Conservation (phyloP, 2,888 invertebrate genomes). For the Sclerodermus sp. region DNA sequence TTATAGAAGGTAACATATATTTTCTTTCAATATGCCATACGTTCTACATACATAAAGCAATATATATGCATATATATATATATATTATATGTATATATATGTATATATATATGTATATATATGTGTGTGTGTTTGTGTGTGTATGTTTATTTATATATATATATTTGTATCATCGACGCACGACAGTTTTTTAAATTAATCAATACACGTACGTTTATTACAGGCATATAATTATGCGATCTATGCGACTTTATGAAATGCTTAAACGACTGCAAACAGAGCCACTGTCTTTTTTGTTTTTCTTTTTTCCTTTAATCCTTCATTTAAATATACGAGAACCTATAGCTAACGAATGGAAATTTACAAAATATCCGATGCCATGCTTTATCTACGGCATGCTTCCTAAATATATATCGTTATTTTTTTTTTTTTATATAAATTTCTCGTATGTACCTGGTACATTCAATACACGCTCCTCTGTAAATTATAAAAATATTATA, state of each 20-base stretch:
- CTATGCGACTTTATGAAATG: constrained; percentile 34
- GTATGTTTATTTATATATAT: background rate
- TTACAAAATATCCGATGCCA: constrained; percentile 34
- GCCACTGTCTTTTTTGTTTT: constrained; percentile 14
- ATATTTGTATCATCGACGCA: constrained; percentile 29
- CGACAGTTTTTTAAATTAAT: constrained; percentile 36
- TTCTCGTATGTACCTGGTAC: constrained; percentile 1
- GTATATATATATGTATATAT: background rate
- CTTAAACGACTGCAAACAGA: constrained; percentile 11
- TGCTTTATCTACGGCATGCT: constrained; percentile 23
- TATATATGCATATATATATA: constrained; percentile 28
- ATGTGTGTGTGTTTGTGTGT: background rate
- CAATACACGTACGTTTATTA: constrained; percentile 35
- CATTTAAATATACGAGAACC: constrained; percentile 10
- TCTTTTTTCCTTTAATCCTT: constrained; percentile 23
- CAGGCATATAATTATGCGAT: constrained; percentile 24
- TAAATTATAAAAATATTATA: constrained; percentile 35
- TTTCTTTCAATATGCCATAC: constrained; percentile 36
- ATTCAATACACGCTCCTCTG: no score
- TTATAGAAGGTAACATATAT: constrained; percentile 39
- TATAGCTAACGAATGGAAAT: constrained; percentile 22
- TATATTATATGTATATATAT: background rate
- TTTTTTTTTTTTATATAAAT: constrained; percentile 5
- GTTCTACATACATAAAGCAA: constrained; percentile 37
- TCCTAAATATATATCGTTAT: constrained; percentile 22